Evolutionary conservation across 2,797 vertebrate genomes (phyloP).

Genomic region (Coranthus polyacanthus): DNA sequence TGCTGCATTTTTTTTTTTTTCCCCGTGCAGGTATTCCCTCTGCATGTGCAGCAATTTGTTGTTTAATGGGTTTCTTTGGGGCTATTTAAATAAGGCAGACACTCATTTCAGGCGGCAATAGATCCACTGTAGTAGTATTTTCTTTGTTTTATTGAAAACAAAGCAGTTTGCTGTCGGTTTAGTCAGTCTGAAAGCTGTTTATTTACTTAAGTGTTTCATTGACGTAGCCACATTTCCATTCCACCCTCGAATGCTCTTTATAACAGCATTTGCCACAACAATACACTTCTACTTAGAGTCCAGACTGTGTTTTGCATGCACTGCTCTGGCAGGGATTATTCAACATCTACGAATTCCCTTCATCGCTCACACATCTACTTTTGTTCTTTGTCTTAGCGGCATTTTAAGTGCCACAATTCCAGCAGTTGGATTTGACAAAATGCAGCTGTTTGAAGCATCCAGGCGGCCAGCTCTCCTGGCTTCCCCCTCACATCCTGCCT

Average conservation of each 20-base stretch:
- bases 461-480: constrained; percentile 25
- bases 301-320: constrained; percentile 16
- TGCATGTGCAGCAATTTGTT: constrained; percentile 33
- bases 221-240: constrained; percentile 17
- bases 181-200: constrained; percentile 22
- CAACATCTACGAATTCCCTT: constrained; percentile 16
- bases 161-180: constrained; percentile 19
- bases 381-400: constrained; percentile 32
- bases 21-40: constrained; percentile 44
- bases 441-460: constrained; percentile 29
- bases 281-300: background rate
- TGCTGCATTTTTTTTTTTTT: constrained; percentile 14
- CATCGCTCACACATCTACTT: constrained; percentile 1
- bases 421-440: constrained; percentile 64
- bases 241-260: constrained; percentile 21
- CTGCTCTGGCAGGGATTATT: background rate
- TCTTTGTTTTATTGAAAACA: constrained; percentile 35
- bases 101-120: constrained; percentile 7
- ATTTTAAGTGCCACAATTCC: constrained; percentile 47
- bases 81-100: constrained; percentile 33
- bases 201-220: constrained; percentile 30
- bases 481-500: constrained; percentile 50
- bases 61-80: constrained; percentile 57
- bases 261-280: constrained; percentile 1
- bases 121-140: constrained; percentile 3